A percentile compares a stretch with the other conserved stretches of the same genome.
Evolutionary conservation across 37 sponge, comb jelly and placozoan species (phyloP).

Genomic region (Chondrilla cf. caribensis): DNA sequence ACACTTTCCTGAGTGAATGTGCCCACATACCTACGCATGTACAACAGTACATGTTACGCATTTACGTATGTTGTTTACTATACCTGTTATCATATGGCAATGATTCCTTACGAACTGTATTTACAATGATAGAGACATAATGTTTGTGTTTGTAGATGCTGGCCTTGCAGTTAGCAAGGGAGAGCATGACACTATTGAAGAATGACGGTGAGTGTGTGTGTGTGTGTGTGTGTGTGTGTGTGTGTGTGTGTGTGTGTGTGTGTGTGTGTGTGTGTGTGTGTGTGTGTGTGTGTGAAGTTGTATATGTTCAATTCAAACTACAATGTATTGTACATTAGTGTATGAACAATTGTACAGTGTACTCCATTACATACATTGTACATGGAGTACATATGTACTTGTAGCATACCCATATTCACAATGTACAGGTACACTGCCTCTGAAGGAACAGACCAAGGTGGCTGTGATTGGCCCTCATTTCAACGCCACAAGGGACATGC

Average conservation of each 20-base stretch:
- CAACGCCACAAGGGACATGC: slow-evolving; percentile 68
- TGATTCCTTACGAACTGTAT: neutral
- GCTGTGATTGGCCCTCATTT: slow-evolving; percentile 78
- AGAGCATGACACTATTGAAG: slow-evolving; percentile 67
- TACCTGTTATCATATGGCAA: neutral
- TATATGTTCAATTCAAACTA: neutral
- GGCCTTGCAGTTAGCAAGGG: slow-evolving; percentile 65
- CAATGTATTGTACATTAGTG: neutral
- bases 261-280: neutral
- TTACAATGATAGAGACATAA: too few relatives aligned
- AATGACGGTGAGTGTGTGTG: slow-evolving; percentile 45
- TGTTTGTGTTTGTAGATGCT: slow-evolving; percentile 28
- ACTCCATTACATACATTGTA: neutral
- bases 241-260: slow-evolving; percentile 16
- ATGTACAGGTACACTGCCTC: slow-evolving; percentile 51
- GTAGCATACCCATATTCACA: too few relatives aligned
- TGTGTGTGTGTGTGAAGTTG: slow-evolving; percentile 21
- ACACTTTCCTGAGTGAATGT: too few relatives aligned
- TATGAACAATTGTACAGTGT: neutral
- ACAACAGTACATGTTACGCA: too few relatives aligned
- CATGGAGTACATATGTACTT: too few relatives aligned
- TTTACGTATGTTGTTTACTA: too few relatives aligned
- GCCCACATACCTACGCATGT: too few relatives aligned
- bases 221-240: slow-evolving; percentile 27
- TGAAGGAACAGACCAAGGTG: slow-evolving; percentile 25